Percentiles rank a stretch among this genome's conserved stretches.
These are phyloP conservation scores for Brienomyrus longianalis DNA, from an alignment of 2,113 vertebrate species.

Conservation along the genomic window DNA sequence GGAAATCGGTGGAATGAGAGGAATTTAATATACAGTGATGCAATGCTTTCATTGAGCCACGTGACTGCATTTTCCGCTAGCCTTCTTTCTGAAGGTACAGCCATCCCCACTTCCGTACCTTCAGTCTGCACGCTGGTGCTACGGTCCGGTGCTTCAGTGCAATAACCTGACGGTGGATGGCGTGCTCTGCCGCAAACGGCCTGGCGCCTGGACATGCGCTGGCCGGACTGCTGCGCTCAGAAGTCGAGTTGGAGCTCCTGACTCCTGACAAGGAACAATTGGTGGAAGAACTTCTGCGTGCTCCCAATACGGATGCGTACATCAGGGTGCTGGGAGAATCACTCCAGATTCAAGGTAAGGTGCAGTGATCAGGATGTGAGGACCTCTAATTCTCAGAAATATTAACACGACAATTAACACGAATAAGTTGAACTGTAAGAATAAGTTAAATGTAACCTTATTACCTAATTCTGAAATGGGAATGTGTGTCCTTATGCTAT, in stretches of 20 bases:
- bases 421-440: neutral
- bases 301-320: conserved; percentile 15
- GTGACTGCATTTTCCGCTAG: neutral
- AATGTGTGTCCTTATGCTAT: neutral
- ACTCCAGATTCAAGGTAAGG: conserved; percentile 34
- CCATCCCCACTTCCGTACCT: neutral
- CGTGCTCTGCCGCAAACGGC: conserved; percentile 14
- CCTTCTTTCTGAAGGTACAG: neutral
- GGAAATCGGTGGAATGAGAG: neutral
- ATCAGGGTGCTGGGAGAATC: conserved; percentile 23
- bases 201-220: neutral
- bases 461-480: neutral
- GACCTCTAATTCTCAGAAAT: neutral
- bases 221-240: conserved; percentile 28
- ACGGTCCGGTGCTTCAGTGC: neutral
- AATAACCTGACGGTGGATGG: neutral
- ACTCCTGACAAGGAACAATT: conserved; percentile 25
- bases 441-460: neutral
- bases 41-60: neutral
- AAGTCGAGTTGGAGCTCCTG: conserved; percentile 29
- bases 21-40: neutral
- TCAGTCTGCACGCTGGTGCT: neutral
- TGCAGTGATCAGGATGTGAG: neutral
- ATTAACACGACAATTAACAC: neutral
- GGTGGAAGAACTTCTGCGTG: conserved; percentile 26